Base-by-base conservation (phyloP, 2,113 vertebrate genomes). In the Scopus umbretta region DNA sequence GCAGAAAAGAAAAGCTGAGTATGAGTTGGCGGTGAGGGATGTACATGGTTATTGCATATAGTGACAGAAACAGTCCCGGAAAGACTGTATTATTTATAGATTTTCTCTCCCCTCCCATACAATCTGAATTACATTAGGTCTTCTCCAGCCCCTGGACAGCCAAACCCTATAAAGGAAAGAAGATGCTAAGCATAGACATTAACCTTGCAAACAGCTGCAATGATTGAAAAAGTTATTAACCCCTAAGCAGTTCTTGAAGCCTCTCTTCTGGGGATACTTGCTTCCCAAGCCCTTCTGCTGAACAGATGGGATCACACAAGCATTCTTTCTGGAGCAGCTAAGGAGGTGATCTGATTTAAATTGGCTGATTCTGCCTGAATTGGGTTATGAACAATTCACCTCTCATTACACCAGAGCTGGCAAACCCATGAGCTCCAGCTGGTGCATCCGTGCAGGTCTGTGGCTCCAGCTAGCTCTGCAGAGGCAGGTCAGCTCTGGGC, bases 271-370 rank as follows among this genome's bases (percentile, higher is more conserved):
- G 74, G 66, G 22, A 62, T 66, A 45, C 22, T 90, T 75, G 8
- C 30, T 95, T 94, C 40, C 81, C 40, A 82, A 87, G 45, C 34
- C 92, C 27, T 95, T 89, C 62, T 68, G 56, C 40, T 82, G 74
- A 96, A 75, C 85, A 95, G 70, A 92, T 86, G 87, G 81, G 27
- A 94, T 85, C 66, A 82, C 49, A 85, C 49, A 76, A 86, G 27
- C 22, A 58, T 90, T 94, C 66, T 82, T 78, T 85, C 76, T 82
- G 63, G 43, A 96, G 40, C 25, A 66, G 29, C 84, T 94, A 52
- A 72, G 50, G 81, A 93, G 62, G 62, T 66, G 85, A 92, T 72
- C 49, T 40, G 36, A 91, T 47, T 80, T 89, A 94, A 85, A 93
- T 94, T 95, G 74, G 30, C 52, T 74, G 68, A 78, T 79, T 81